Evolutionary conservation across 2,888 invertebrate species (phyloP).

Genomic region (Microctonus aethiopoides): DNA sequence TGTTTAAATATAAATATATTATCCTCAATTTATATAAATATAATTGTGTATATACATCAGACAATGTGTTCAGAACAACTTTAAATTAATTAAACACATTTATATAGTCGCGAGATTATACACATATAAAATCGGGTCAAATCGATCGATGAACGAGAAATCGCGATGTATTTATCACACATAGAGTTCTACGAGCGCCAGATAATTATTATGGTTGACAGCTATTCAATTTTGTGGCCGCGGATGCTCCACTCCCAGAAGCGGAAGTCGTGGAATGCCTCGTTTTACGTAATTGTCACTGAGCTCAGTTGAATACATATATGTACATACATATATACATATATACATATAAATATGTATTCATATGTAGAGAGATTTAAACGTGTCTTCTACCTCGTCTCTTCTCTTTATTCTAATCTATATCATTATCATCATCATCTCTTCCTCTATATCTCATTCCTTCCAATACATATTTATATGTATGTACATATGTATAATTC

Average conservation of each 20-base stretch:
- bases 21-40: too few species aligned
- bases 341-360: too few species aligned
- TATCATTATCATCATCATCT: background rate
- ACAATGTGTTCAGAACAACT: slow-evolving; percentile 14
- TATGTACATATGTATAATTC: background rate
- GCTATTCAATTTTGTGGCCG: slow-evolving; percentile 48
- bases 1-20: too few species aligned
- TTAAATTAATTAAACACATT: slow-evolving; percentile 37
- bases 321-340: too few species aligned
- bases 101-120: slow-evolving; percentile 1
- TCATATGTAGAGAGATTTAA: too few species aligned
- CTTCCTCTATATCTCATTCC: background rate
- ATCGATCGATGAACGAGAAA: slow-evolving; percentile 6
- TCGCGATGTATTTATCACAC: too few species aligned
- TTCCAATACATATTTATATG: background rate
- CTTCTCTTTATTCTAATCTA: slow-evolving; percentile 1
- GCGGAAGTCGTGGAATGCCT: slow-evolving; percentile 50
- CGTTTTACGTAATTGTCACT: slow-evolving; percentile 50
- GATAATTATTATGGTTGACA: slow-evolving; percentile 51
- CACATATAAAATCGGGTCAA: slow-evolving; percentile 25
- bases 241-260: slow-evolving; percentile 59
- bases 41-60: too few species aligned
- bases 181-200: slow-evolving; percentile 38
- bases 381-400: background rate
- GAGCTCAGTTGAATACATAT: background rate